These are phyloP conservation scores for Oreamnos americanus DNA, from an alignment of 2,113 vertebrate species.

Conservation along the genomic window DNA sequence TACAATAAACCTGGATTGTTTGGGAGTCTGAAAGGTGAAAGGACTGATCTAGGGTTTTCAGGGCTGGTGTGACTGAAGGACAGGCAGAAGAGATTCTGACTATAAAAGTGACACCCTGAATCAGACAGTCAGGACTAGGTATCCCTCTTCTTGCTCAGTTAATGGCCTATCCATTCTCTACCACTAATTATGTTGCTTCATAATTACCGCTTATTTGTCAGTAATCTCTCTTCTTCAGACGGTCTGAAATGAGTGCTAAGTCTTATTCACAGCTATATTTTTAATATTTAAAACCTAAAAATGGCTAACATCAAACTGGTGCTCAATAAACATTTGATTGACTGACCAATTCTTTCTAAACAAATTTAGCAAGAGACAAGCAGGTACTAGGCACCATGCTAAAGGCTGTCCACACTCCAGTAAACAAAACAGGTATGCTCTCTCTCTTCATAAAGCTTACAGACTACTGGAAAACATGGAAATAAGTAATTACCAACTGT, in stretches of 20 bases:
- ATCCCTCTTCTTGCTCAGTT: neutral
- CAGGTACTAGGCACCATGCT: neutral
- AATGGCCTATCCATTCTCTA: neutral
- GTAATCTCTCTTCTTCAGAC: slow-evolving; percentile 10
- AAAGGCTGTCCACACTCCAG: neutral
- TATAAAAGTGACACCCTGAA: neutral
- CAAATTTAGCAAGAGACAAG: neutral
- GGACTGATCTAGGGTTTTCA: neutral
- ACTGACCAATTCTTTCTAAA: neutral
- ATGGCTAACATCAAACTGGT: neutral
- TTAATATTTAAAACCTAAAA: neutral
- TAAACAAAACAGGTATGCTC: neutral
- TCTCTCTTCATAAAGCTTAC: neutral
- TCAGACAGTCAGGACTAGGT: neutral
- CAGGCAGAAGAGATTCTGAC: neutral
- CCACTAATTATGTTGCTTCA: neutral
- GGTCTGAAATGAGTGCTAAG: neutral
- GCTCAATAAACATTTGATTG: neutral
- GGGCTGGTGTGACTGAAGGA: neutral
- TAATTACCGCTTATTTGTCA: neutral
- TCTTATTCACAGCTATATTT: neutral
- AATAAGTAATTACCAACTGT: neutral
- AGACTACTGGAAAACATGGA: neutral
- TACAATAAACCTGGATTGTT: neutral
- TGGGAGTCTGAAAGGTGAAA: neutral